Evolutionary conservation across 2,113 vertebrate genomes (phyloP).

Genomic region (Phyllopteryx taeniolatus): DNA sequence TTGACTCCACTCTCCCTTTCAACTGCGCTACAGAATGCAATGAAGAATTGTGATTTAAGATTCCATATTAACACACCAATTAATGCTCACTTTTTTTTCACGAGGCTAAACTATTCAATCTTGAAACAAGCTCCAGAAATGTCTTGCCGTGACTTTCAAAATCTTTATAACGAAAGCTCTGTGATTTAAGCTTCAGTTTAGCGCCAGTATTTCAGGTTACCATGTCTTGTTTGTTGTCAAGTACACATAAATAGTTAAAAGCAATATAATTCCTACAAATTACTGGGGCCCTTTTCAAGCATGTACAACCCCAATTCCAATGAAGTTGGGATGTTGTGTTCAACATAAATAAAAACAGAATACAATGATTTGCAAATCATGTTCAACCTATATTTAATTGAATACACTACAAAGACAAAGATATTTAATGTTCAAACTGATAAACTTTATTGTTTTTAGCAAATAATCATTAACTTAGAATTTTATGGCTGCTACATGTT

Average conservation of each 20-base stretch:
- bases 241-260: neutral
- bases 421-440: too few species aligned
- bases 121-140: neutral
- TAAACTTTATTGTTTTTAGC: too few species aligned
- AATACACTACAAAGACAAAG: too few species aligned
- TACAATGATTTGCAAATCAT: too few species aligned
- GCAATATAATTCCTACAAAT: neutral
- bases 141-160: neutral
- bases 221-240: neutral
- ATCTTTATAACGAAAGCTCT: neutral
- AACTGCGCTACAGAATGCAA: neutral
- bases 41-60: neutral
- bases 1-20: neutral
- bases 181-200: neutral
- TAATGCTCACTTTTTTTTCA: neutral
- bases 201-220: neutral
- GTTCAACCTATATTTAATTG: too few species aligned
- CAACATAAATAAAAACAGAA: too few species aligned
- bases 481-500: too few species aligned
- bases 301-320: too few species aligned
- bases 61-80: neutral
- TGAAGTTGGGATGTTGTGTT: too few species aligned
- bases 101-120: neutral
- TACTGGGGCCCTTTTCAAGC: too few species aligned
- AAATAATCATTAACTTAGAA: too few species aligned